Conservation (phyloP, 2,113 vertebrate genomes). For the Gnathonemus echidnorhynchus region DNA sequence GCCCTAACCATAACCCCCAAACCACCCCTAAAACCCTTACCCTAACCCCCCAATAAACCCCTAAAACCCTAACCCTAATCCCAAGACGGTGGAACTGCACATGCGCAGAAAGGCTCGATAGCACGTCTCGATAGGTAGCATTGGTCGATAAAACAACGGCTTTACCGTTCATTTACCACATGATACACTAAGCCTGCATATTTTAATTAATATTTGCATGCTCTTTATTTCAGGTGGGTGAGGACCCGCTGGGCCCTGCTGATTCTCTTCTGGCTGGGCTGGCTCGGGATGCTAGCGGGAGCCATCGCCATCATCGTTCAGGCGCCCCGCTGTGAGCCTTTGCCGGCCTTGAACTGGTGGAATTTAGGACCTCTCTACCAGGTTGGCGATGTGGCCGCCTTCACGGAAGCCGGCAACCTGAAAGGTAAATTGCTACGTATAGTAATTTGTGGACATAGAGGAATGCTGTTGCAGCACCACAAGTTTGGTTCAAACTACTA, state of each 20-base stretch:
- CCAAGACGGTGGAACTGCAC: too few species aligned
- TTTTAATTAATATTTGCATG: not conserved
- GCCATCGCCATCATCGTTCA: conserved; percentile 74
- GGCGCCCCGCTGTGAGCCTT: conserved; percentile 71
- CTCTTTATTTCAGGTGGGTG: conserved; percentile 62
- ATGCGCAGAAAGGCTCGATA: too few species aligned
- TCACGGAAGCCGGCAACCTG: conserved; percentile 49
- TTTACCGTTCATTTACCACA: too few species aligned
- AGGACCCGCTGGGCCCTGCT: conserved; percentile 72
- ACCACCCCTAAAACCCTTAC: too few species aligned
- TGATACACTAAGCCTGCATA: not conserved
- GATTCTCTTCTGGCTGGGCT: conserved; percentile 80
- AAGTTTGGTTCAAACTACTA: not conserved
- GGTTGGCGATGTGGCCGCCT: conserved; percentile 54
- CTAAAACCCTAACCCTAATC: too few species aligned
- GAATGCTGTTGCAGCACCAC: not conserved
- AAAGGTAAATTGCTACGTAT: conserved; percentile 49
- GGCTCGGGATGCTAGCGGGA: conserved; percentile 76
- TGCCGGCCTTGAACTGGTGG: conserved; percentile 72
- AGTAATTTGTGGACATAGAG: not conserved
- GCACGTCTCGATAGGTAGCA: too few species aligned
- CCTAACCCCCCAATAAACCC: too few species aligned
- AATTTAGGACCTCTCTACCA: conserved; percentile 70
- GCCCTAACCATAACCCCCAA: too few species aligned
- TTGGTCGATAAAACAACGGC: too few species aligned